phyloP scores from a whole-genome alignment of 1,140 invertebrate species.

The Episyrphus balteatus region DNA sequence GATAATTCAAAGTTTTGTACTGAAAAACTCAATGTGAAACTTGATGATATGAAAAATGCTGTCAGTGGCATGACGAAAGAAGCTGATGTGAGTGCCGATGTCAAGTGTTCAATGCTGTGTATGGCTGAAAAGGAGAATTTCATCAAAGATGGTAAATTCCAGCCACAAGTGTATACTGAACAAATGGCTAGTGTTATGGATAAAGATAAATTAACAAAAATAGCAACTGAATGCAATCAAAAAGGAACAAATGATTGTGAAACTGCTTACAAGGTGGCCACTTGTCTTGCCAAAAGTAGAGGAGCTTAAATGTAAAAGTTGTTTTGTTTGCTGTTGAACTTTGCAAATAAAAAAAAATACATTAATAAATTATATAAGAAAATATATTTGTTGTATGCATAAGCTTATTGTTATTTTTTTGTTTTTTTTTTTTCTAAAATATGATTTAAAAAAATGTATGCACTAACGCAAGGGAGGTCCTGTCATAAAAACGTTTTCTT shows the following conservation, averaged over 20 bases:
- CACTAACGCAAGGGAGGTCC: no score
- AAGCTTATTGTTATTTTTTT: no score
- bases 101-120: constrained; percentile 26
- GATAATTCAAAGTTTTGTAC: no score
- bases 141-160: constrained; percentile 20
- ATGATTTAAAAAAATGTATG: no score
- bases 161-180: constrained; percentile 16
- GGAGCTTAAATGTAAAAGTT: no score
- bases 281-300: constrained; percentile 17
- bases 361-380: no score
- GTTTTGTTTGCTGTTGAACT: no score
- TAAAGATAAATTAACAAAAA: constrained; percentile 18
- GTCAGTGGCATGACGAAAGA: constrained; percentile 16
- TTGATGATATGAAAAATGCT: constrained; percentile 20
- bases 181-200: constrained; percentile 18
- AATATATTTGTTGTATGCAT: no score
- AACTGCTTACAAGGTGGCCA: constrained; percentile 24
- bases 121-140: constrained; percentile 28
- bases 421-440: no score
- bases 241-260: constrained; percentile 27
- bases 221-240: constrained; percentile 17
- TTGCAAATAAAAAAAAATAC: no score
- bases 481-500: no score
- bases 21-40: constrained; percentile 16
- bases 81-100: constrained; percentile 13